Base-by-base conservation (phyloP, 2,113 vertebrate species). In the Labrus mixtus region DNA sequence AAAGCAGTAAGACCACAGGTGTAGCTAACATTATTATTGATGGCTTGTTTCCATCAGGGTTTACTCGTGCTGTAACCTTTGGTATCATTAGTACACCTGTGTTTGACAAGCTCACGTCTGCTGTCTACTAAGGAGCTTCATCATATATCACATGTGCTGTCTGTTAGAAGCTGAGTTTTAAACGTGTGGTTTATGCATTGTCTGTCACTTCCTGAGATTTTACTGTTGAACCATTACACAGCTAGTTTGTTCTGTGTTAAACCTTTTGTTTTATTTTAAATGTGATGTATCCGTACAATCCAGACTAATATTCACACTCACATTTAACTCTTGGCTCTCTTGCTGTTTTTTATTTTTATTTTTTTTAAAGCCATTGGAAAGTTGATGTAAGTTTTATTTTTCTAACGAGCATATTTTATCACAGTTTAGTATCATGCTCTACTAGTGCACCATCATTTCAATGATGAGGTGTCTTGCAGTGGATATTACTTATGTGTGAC, bases 311-410 rank as follows among this genome's bases (percentile, higher is more conserved):
- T 22, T 51, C 37, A 9, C 76, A 39, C 25, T 33, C 22, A 6
- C 23, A 20, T 41, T 54, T 1, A 22, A 22, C 2, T 53, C 8
- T 20, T 41, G n/a, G 57, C 19, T 41, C 56, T 48, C 20, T 58
- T 43, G 12, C 25, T 61, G 29, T 15, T 6, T 54, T 73, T 55
- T 13, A 8, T 54, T 73, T 55, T 13, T 11, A 59, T 51, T 25
- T 33, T 57, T 78, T 79, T 80, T 65, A 74, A 74, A 59, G 56
- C 72, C 48, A 62, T 53, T 65, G 17, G 9, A 77, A 67, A 57
- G 54, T 73, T 68, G 16, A 57, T 67, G 20, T 60, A 19, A 79
- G 62, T 9, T 68, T 25, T 64, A 19, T 69, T 68, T 9, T 57
- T 50, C 65, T 12, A 68, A 58, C 60, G 22, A 2, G 9, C 7